Evolutionary conservation across 2,888 invertebrate species (phyloP).

Genomic region (Drosophila koepferae): DNA sequence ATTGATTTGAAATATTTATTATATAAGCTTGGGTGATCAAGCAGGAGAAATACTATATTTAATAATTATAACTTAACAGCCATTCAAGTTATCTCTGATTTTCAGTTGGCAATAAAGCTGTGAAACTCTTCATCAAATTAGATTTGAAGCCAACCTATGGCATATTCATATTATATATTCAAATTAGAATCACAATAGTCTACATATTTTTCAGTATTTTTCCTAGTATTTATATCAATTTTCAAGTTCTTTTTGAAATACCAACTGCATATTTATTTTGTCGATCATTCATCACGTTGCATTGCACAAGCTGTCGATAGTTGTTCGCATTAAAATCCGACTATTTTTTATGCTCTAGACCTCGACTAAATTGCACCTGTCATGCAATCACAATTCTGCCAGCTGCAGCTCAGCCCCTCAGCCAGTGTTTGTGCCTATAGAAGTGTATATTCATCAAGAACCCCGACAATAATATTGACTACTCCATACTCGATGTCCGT

Average conservation of each 20-base stretch:
- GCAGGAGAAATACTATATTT: no score
- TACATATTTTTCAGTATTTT: neutral
- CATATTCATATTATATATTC: no score
- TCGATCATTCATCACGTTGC: conserved; percentile 43
- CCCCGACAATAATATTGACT: conserved; percentile 17
- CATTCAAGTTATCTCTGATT: neutral
- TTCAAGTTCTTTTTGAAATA: neutral
- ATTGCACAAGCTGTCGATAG: conserved; percentile 31
- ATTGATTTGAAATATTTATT: neutral
- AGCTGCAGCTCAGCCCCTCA: conserved; percentile 3
- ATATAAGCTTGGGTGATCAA: neutral
- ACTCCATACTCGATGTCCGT: conserved; percentile 22
- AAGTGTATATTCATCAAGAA: conserved; percentile 13
- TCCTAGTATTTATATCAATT: neutral
- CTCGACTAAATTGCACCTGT: conserved; percentile 77
- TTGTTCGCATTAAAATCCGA: conserved; percentile 53
- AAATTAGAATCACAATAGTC: neutral
- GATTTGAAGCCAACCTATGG: no score
- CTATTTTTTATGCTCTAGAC: conserved; percentile 59
- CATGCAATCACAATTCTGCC: conserved; percentile 59
- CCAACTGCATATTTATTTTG: neutral
- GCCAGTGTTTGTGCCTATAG: neutral
- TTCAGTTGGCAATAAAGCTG: neutral
- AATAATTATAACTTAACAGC: neutral
- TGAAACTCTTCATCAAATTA: neutral